These are phyloP conservation scores for Zoanthus sansibaricus DNA, from an alignment of 92 coral and sea anemone genomes.

Conservation along the genomic window DNA sequence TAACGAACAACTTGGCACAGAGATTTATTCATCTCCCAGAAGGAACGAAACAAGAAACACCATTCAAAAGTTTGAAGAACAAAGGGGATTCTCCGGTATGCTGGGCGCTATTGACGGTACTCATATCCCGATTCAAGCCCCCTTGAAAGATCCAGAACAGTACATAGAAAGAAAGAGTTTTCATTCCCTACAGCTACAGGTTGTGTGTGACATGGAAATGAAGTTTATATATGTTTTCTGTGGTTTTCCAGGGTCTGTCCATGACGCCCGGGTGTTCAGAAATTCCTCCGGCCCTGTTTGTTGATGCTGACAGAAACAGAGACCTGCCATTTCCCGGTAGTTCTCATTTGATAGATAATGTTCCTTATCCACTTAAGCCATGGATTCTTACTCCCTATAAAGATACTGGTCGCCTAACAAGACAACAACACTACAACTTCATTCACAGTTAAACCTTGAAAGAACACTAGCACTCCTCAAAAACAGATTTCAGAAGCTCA, in stretches of 20 bases:
- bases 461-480: slow-evolving; percentile 62
- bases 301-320: slow-evolving; percentile 54
- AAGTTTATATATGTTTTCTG: slow-evolving; percentile 69
- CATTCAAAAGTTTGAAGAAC: slow-evolving; percentile 28
- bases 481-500: slow-evolving; percentile 56
- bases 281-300: slow-evolving; percentile 55
- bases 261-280: slow-evolving; percentile 64
- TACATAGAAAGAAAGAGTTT: slow-evolving; percentile 68
- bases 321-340: slow-evolving; percentile 59
- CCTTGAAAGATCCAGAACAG: slow-evolving; percentile 48
- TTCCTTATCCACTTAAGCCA: slow-evolving; percentile 58
- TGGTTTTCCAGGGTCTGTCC: slow-evolving; percentile 75
- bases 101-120: slow-evolving; percentile 53
- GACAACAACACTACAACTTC: slow-evolving; percentile 11
- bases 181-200: slow-evolving; percentile 62
- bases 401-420: slow-evolving; percentile 10
- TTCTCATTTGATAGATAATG: slow-evolving; percentile 63
- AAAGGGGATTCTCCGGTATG: slow-evolving; percentile 55
- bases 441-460: slow-evolving; percentile 61
- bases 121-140: slow-evolving; percentile 67
- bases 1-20: slow-evolving; percentile 25
- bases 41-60: slow-evolving; percentile 32
- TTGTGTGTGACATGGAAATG: slow-evolving; percentile 61
- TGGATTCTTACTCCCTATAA: slow-evolving; percentile 16
- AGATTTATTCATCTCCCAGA: slow-evolving; percentile 56